Conservation (phyloP, 1,140 invertebrate genomes). For the Vanessa atalanta region DNA sequence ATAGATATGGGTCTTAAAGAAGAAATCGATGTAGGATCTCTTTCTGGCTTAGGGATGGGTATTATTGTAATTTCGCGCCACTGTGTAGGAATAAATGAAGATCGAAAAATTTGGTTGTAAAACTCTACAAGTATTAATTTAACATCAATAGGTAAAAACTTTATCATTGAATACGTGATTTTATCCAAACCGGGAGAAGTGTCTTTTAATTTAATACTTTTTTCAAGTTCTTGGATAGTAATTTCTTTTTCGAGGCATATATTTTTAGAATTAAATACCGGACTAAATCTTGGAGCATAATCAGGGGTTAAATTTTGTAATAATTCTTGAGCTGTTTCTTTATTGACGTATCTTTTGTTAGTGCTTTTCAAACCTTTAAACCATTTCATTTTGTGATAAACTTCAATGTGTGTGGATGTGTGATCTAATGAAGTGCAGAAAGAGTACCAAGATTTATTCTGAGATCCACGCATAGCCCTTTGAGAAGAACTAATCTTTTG, state of each 20-base stretch:
- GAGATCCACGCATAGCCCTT: slow-evolving; percentile 10
- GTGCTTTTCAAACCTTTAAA: slow-evolving; percentile 14
- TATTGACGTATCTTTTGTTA: not conserved
- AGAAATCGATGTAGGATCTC: slow-evolving; percentile 4
- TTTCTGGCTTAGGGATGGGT: slow-evolving; percentile 31
- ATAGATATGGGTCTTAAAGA: not conserved
- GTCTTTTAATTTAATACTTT: slow-evolving; percentile 36
- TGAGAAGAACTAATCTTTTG: slow-evolving; percentile 28
- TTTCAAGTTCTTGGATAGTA: slow-evolving; percentile 32
- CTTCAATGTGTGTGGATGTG: not conserved
- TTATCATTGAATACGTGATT: slow-evolving; percentile 39
- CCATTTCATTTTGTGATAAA: slow-evolving; percentile 28
- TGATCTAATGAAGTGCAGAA: slow-evolving; percentile 16
- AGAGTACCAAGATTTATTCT: slow-evolving; percentile 8
- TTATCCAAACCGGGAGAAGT: slow-evolving; percentile 36
- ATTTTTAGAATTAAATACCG: slow-evolving; percentile 10
- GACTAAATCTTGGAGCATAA: slow-evolving; percentile 8
- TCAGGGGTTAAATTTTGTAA: slow-evolving; percentile 11
- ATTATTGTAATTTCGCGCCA: slow-evolving; percentile 28
- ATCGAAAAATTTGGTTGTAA: slow-evolving; percentile 30
- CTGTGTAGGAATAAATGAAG: slow-evolving; percentile 29
- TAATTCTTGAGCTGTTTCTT: not conserved
- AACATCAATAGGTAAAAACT: slow-evolving; percentile 16
- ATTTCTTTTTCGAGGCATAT: slow-evolving; percentile 2
- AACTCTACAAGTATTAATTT: slow-evolving; percentile 26